Percentiles rank a stretch among this genome's conserved stretches.
phyloP scores from a whole-genome alignment of 2,797 vertebrate species.

The Diplodus puntazzo region DNA sequence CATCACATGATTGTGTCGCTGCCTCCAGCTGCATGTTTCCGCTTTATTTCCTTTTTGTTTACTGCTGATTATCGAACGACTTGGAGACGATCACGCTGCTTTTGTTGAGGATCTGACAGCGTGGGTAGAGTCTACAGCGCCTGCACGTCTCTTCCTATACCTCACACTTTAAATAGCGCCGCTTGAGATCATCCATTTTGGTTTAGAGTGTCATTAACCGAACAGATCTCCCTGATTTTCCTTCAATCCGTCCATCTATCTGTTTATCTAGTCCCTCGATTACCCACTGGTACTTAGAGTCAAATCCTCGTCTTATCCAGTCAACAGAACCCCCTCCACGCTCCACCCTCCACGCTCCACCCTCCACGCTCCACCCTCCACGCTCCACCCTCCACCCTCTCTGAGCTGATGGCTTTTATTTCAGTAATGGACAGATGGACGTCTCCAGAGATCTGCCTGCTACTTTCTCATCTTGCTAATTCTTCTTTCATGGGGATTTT shows the following conservation, averaged over 20 bases:
- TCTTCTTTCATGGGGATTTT: slow-evolving; percentile 62
- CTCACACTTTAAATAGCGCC: neutral
- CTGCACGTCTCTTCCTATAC: neutral
- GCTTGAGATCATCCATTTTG: slow-evolving; percentile 26
- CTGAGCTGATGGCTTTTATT: slow-evolving; percentile 64
- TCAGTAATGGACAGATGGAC: slow-evolving; percentile 80
- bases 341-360: too few species aligned
- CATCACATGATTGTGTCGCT: slow-evolving; percentile 1
- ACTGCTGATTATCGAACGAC: slow-evolving; percentile 33
- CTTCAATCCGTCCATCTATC: slow-evolving; percentile 16
- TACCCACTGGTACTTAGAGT: slow-evolving; percentile 36
- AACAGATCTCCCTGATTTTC: slow-evolving; percentile 27
- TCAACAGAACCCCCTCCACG: slow-evolving; percentile 51
- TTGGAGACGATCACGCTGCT: neutral
- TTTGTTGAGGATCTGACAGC: slow-evolving; percentile 14
- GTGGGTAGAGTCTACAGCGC: neutral
- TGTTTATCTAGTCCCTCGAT: slow-evolving; percentile 34
- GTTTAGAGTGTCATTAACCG: slow-evolving; percentile 11
- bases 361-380: too few species aligned
- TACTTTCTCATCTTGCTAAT: slow-evolving; percentile 77
- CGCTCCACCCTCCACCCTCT: slow-evolving; percentile 23
- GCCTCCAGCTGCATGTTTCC: neutral
- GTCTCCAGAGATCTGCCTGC: slow-evolving; percentile 69
- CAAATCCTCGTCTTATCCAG: slow-evolving; percentile 57
- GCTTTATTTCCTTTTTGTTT: slow-evolving; percentile 27